Evolutionary conservation across 2,113 vertebrate species (phyloP).

Genomic region (Malurus alboscapulatus): DNA sequence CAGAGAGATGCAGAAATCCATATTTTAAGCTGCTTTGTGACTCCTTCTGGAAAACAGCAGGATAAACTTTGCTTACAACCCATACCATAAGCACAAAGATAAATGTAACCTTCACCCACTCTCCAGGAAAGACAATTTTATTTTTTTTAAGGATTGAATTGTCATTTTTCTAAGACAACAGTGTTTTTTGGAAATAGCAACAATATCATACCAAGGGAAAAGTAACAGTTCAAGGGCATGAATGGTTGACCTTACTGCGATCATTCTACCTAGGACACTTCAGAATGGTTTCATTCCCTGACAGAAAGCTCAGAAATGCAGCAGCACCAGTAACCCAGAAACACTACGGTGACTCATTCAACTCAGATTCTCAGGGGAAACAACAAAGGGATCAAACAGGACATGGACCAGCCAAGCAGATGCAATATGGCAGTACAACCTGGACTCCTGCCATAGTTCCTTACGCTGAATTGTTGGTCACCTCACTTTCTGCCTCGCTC

Average conservation of each 20-base stretch:
- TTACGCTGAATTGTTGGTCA: neutral
- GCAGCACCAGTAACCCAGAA: neutral
- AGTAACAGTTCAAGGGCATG: neutral
- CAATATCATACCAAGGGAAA: neutral
- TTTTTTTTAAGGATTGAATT: neutral
- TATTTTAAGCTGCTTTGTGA: neutral
- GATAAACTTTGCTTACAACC: neutral
- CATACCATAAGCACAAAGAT: neutral
- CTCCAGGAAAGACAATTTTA: neutral
- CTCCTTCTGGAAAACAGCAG: neutral
- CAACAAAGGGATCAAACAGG: neutral
- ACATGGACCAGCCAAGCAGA: neutral
- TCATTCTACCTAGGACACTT: neutral
- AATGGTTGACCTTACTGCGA: neutral
- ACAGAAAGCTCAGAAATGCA: neutral
- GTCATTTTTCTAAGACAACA: neutral
- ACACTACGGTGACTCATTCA: neutral
- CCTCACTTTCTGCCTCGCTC: neutral
- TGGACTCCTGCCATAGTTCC: neutral
- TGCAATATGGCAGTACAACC: neutral
- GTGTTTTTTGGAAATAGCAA: neutral
- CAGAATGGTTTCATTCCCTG: neutral
- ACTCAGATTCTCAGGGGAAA: neutral
- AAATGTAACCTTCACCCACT: slow-evolving; percentile 1
- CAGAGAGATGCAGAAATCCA: neutral